Percentiles rank a stretch among this genome's conserved stretches.
These are phyloP conservation scores for Heliconius melpomene DNA, from an alignment of 1,140 invertebrate genomes.

Conservation along the genomic window DNA sequence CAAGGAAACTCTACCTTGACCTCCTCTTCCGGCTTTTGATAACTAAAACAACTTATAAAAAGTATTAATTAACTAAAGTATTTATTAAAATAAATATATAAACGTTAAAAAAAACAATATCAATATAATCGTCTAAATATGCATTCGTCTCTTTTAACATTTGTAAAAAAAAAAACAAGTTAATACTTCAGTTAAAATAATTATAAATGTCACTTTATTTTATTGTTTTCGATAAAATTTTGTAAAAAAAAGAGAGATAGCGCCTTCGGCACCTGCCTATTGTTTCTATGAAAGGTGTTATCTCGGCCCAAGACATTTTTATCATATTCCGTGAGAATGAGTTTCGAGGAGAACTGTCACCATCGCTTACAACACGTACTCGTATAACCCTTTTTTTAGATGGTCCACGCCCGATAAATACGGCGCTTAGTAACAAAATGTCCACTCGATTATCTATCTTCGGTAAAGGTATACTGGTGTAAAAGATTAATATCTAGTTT, in stretches of 20 bases:
- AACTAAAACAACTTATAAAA: neutral
- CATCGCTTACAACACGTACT: conserved; percentile 61
- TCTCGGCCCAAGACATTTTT: conserved; percentile 47
- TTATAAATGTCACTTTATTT: conserved; percentile 36
- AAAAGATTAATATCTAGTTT: conserved; percentile 29
- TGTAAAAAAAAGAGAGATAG: conserved; percentile 30
- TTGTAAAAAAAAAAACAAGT: neutral
- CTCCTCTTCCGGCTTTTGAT: conserved; percentile 2
- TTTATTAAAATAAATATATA: neutral
- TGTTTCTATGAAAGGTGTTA: conserved; percentile 47
- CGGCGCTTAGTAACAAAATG: conserved; percentile 66
- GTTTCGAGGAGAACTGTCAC: conserved; percentile 59
- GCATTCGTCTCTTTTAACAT: neutral
- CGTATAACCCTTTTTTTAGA: conserved; percentile 63
- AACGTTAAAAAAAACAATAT: neutral
- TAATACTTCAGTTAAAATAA: conserved; percentile 32
- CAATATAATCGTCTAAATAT: neutral
- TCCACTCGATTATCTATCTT: conserved; percentile 53
- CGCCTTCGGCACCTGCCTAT: conserved; percentile 44
- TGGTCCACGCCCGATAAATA: conserved; percentile 57
- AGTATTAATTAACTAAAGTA: neutral
- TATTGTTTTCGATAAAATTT: conserved; percentile 35
- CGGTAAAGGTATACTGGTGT: conserved; percentile 27
- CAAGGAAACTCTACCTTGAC: neutral
- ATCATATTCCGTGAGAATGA: conserved; percentile 66